Percentiles rank a stretch among this genome's conserved stretches.
Conservation (phyloP, 2,797 vertebrate species). For the Sebastes nivosus region DNA sequence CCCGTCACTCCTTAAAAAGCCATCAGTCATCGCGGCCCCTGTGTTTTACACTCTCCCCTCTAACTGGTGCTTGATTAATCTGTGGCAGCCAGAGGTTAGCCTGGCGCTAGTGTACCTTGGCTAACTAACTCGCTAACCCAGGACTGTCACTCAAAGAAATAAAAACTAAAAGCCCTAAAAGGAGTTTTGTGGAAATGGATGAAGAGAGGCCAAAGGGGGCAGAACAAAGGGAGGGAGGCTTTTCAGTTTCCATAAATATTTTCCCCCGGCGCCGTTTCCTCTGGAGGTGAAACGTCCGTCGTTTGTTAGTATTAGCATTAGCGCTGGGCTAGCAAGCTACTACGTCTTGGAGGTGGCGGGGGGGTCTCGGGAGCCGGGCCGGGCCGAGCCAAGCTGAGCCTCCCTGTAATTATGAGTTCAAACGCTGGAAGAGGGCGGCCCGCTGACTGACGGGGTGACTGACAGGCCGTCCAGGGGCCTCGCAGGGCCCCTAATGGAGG, state of each 20-base stretch:
- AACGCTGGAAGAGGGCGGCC: slow-evolving; percentile 74
- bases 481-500: slow-evolving; percentile 81
- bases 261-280: slow-evolving; percentile 59
- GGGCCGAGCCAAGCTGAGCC: slow-evolving; percentile 52
- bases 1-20: slow-evolving; percentile 60
- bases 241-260: slow-evolving; percentile 78
- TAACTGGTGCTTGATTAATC: slow-evolving; percentile 73
- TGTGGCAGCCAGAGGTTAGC: slow-evolving; percentile 58
- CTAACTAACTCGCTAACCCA: slow-evolving; percentile 32
- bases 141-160: slow-evolving; percentile 54
- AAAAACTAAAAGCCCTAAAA: slow-evolving; percentile 40
- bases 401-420: slow-evolving; percentile 86
- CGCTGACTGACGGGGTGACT: slow-evolving; percentile 77
- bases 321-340: slow-evolving; percentile 47
- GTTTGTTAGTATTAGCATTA: slow-evolving; percentile 78
- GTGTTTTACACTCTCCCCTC: slow-evolving; percentile 68
- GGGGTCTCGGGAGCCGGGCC: slow-evolving; percentile 17
- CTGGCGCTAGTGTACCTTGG: slow-evolving; percentile 18
- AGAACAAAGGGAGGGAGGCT: slow-evolving; percentile 26
- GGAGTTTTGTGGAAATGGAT: slow-evolving; percentile 50
- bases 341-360: not conserved
- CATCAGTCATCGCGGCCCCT: slow-evolving; percentile 60
- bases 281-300: slow-evolving; percentile 65
- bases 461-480: slow-evolving; percentile 78
- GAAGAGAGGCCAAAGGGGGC: slow-evolving; percentile 43